phyloP scores from a whole-genome alignment of 2,888 invertebrate genomes.

The Mythimna loreyi region DNA sequence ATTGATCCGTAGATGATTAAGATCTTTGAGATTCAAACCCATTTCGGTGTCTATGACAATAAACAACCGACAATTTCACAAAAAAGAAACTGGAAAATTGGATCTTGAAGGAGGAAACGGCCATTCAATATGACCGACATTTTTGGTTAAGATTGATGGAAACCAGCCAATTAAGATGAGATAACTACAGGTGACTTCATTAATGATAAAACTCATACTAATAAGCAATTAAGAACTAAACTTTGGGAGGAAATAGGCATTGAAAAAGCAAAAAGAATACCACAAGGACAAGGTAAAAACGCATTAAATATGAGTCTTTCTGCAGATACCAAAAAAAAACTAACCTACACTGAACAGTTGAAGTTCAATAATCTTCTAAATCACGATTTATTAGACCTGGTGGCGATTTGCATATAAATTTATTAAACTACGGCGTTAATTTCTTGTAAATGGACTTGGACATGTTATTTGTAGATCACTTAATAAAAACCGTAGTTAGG shows the following conservation, averaged over 20 bases:
- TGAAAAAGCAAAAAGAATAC: conserved; percentile 2
- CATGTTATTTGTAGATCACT: conserved; percentile 15
- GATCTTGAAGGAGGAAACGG: conserved; percentile 26
- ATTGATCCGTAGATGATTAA: conserved; percentile 22
- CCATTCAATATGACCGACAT: not conserved
- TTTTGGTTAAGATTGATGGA: conserved; percentile 19
- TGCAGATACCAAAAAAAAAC: conserved; percentile 14
- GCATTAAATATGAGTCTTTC: conserved; percentile 26
- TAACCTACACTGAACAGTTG: conserved; percentile 14
- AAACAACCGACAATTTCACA: conserved; percentile 26
- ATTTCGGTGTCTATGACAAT: conserved; percentile 13
- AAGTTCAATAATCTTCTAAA: conserved; percentile 57
- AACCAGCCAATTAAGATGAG: conserved; percentile 1
- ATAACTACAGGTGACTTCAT: not conserved
- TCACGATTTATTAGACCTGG: conserved; percentile 29
- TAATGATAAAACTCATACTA: not conserved
- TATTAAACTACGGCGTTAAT: conserved; percentile 9
- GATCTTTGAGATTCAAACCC: conserved; percentile 11
- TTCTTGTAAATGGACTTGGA: not conserved
- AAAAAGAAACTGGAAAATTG: conserved; percentile 23
- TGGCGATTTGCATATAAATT: conserved; percentile 21
- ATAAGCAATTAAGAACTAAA: not conserved
- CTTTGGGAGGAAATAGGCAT: conserved; percentile 11
- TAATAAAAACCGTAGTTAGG: not conserved
- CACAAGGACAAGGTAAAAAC: not conserved